Base-by-base conservation (phyloP, 30 jellyfish, hydroid and myxozoan genomes). In the Pseudorhiza aurosa region DNA sequence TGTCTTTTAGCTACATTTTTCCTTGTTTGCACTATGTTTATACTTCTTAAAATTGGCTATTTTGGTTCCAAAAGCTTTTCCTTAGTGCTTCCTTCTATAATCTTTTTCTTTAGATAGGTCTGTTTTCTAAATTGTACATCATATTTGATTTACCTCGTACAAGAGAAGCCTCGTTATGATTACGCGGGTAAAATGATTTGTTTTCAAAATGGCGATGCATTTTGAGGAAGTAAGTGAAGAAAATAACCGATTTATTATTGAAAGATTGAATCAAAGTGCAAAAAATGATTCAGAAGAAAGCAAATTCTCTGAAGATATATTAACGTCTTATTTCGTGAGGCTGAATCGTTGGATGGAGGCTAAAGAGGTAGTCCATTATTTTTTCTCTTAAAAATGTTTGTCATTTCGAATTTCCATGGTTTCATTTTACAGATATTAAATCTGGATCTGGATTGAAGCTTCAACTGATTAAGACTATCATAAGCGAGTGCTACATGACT, bases 331-430 rank as follows among this genome's bases (percentile, higher is more conserved):
- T 31, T 24, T 72, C 50, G 7, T 11, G 19, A 53, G 19, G 28
- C 63, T 72, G 18, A 29, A 53, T 35, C 26, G 24, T 21, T 72
- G 86, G 86, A 72, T 72, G 86, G 33, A 72, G 46, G 44, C 24
- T 5, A 45, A 31, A 49, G 65, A 29, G 29, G 31, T 31, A 68
- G 42, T 11, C 44, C 5, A 68, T 27, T 1, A 32, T n/a, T n/a
- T n/a, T n/a, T n/a, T n/a, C n/a, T n/a, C n/a, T n/a, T n/a, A n/a
- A n/a, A n/a, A n/a, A n/a, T n/a, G n/a, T n/a, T n/a, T n/a, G n/a
- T n/a, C n/a, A n/a, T n/a, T n/a, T n/a, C n/a, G n/a, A n/a, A n/a
- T n/a, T n/a, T n/a, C n/a, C n/a, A n/a, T n/a, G n/a, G n/a, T n/a
- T n/a, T n/a, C n/a, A n/a, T n/a, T n/a, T n/a, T n/a, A n/a, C n/a